Evolutionary conservation across 2,888 invertebrate genomes (phyloP).

Genomic region (Lepeophtheirus nordmannii): DNA sequence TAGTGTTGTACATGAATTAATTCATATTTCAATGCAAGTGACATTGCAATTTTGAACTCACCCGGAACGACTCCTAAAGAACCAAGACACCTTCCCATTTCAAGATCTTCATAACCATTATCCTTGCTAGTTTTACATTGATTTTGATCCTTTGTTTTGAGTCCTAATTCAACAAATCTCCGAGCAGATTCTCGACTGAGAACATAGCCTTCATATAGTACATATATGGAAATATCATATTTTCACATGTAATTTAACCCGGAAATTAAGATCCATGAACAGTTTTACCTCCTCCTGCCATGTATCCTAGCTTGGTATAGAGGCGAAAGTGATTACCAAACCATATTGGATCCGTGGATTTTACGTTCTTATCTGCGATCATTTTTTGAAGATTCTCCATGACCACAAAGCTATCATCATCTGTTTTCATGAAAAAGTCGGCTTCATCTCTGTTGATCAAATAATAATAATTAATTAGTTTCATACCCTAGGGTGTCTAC

Average conservation of each 20-base stretch:
- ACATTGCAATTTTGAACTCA: too few species aligned
- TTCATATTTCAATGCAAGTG: too few species aligned
- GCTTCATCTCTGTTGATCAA: slow-evolving; percentile 10
- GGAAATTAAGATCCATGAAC: neutral
- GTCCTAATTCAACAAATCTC: slow-evolving; percentile 9
- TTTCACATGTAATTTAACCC: neutral
- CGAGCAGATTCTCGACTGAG: slow-evolving; percentile 24
- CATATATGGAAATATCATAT: neutral
- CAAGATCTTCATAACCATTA: neutral
- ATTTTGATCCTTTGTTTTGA: neutral
- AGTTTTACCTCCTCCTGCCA: slow-evolving; percentile 25
- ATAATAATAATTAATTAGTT: too few species aligned
- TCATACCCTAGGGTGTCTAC: too few species aligned
- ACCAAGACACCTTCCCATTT: neutral
- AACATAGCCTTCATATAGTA: slow-evolving; percentile 24
- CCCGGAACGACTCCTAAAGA: slow-evolving; percentile 29
- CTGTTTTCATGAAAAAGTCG: slow-evolving; percentile 28
- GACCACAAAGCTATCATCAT: slow-evolving; percentile 28
- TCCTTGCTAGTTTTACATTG: neutral
- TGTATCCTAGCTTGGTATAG: slow-evolving; percentile 24
- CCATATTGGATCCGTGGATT: slow-evolving; percentile 20
- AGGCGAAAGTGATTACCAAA: slow-evolving; percentile 26
- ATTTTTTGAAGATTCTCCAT: slow-evolving; percentile 27
- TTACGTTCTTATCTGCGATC: slow-evolving; percentile 22
- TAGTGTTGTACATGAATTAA: too few species aligned